A percentile compares a stretch with the other conserved stretches of the same genome.
These are phyloP conservation scores for Oenanthe melanoleuca DNA, from an alignment of 2,113 vertebrate species.

Conservation along the genomic window DNA sequence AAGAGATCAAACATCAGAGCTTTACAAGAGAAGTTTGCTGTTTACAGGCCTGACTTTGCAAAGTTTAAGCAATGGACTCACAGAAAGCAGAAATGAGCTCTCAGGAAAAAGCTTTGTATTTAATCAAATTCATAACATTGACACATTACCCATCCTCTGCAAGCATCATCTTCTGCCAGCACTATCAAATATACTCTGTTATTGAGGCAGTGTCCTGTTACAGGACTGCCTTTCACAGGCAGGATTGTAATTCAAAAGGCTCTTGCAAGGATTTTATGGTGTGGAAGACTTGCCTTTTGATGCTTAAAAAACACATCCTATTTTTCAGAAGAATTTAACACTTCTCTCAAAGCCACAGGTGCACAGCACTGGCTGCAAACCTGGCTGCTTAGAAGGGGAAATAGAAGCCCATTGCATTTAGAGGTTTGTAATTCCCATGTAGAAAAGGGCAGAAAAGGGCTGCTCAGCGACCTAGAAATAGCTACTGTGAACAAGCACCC, in stretches of 20 bases:
- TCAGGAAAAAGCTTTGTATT: background rate
- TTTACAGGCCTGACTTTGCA: background rate
- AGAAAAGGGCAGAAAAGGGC: background rate
- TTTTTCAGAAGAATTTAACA: background rate
- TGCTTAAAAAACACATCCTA: background rate
- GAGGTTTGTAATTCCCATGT: background rate
- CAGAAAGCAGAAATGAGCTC: background rate
- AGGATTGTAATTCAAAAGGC: background rate
- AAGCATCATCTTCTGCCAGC: background rate
- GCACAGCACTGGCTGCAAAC: background rate
- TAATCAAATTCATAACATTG: background rate
- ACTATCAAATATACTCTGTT: background rate
- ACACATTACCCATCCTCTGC: background rate
- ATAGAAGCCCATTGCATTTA: background rate
- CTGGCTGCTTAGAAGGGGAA: background rate
- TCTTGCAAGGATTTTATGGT: background rate
- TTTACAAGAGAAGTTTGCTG: background rate
- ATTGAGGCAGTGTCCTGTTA: background rate
- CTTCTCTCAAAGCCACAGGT: background rate
- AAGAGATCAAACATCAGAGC: conserved; percentile 8
- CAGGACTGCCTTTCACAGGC: background rate
- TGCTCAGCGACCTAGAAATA: background rate
- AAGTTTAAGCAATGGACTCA: background rate
- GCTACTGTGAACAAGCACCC: background rate
- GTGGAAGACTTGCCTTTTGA: background rate